Conservation (phyloP, 2,888 invertebrate species). For the Pheosia tremula region DNA sequence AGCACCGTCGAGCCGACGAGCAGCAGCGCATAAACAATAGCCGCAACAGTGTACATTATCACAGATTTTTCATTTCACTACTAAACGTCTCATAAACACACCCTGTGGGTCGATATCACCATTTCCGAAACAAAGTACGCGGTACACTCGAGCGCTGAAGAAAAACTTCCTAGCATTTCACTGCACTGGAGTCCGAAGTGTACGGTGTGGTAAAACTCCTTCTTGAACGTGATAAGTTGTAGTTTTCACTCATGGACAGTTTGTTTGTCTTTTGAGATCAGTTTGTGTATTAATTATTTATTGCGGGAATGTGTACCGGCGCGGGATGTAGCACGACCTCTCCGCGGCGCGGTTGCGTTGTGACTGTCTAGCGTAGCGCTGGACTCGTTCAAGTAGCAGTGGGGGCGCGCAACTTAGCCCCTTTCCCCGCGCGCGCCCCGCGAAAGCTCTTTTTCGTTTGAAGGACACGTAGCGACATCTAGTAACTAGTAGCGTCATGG, state of each 20-base stretch:
- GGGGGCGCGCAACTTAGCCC: constrained; percentile 70
- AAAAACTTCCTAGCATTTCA: constrained; percentile 81
- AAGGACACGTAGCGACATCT: constrained; percentile 63
- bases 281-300: constrained; percentile 77
- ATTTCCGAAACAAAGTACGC: constrained; percentile 84
- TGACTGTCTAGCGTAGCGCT: constrained; percentile 75
- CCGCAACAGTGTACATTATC: constrained; percentile 78
- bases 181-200: constrained; percentile 70
- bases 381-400: constrained; percentile 73
- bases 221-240: constrained; percentile 36
- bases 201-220: constrained; percentile 47
- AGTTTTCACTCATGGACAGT: constrained; percentile 59
- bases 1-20: constrained; percentile 82
- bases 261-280: constrained; percentile 56
- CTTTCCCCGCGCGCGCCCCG: constrained; percentile 58
- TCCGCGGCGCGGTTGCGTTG: constrained; percentile 73
- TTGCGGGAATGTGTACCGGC: constrained; percentile 70
- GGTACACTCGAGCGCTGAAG: constrained; percentile 71
- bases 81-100: constrained; percentile 82
- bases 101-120: constrained; percentile 83
- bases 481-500: constrained; percentile 52
- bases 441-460: constrained; percentile 54
- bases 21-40: constrained; percentile 81
- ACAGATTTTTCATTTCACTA: constrained; percentile 83
- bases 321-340: constrained; percentile 63